Evolutionary conservation across 2,888 invertebrate genomes (phyloP), one percentile per base, ranked within the genome.

Genomic region (Euzophera pinguis): DNA sequence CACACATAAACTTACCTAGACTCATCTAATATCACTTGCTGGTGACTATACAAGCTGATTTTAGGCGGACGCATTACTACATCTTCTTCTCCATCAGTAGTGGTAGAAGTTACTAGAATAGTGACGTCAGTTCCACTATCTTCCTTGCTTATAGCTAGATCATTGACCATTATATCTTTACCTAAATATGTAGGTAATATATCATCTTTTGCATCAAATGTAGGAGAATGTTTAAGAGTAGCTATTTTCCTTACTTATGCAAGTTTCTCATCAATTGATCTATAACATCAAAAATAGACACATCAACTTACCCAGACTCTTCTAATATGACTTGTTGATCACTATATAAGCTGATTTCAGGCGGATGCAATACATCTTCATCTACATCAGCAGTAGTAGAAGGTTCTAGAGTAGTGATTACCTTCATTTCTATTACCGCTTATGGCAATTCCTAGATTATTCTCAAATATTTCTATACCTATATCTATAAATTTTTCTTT

Each of bases 321-420:
- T 90, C 82, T 60, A 90, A 47, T n/a, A 89, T 85, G 0, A 80
- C 69, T 58, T 86, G 81, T 39, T 78, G 78, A 13, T 90, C 88
- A 47, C 86, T 89, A n/a, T 89, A 90, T 53, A 90, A 35, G 58
- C 88, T 89, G 51, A 89, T 79, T 52, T 89, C 88, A 0, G 90
- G 84, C 6, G 78, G 78, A 0, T 66, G 7, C 10, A 32, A 10
- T 6, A 29, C 4, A 29, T 29, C 29, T 29, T n/a, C n/a, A n/a
- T n/a, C n/a, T n/a, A n/a, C n/a, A n/a, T n/a, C n/a, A n/a, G n/a
- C n/a, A n/a, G n/a, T n/a, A n/a, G n/a, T n/a, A n/a, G n/a, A n/a
- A 6, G 5, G n/a, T n/a, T n/a, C n/a, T n/a, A n/a, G n/a, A n/a
- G n/a, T n/a, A n/a, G n/a, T n/a, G n/a, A 29, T 6, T 29, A 6